These are phyloP conservation scores for Philopotamus ludificatus DNA, from an alignment of 1,140 invertebrate genomes.

Conservation along the genomic window DNA sequence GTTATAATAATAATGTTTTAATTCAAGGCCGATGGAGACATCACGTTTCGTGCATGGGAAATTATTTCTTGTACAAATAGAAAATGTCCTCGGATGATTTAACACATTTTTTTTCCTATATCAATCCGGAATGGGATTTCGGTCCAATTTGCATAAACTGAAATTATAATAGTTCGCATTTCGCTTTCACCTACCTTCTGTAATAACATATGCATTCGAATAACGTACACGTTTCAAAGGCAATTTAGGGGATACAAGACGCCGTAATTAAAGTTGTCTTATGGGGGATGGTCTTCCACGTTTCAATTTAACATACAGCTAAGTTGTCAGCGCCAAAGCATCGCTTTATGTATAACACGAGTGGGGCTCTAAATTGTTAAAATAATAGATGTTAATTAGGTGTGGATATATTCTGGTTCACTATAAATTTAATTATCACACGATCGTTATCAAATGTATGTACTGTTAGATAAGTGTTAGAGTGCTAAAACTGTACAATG, in stretches of 20 bases:
- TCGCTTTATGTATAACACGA: constrained; percentile 38
- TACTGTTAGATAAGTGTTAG: background rate
- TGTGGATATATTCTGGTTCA: background rate
- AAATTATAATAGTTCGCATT: background rate
- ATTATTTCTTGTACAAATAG: background rate
- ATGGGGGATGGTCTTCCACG: background rate
- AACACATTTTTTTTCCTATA: background rate
- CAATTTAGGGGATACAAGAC: background rate
- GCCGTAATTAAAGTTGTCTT: constrained; percentile 5
- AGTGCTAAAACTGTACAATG: background rate
- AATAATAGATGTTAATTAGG: constrained; percentile 28
- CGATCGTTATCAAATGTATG: background rate
- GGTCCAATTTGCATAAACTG: background rate
- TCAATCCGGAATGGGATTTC: background rate
- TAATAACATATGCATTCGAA: too few relatives aligned
- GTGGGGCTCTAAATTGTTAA: constrained; percentile 35
- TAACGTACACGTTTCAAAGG: background rate
- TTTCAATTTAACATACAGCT: constrained; percentile 17
- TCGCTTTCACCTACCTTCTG: too few relatives aligned
- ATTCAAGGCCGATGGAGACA: too few relatives aligned
- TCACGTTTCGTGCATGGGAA: too few relatives aligned
- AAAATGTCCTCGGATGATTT: background rate
- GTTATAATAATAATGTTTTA: constrained; percentile 7
- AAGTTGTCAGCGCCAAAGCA: constrained; percentile 20
- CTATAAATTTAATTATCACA: background rate